Base-by-base conservation (phyloP, 2,888 invertebrate genomes). In the Heliconius erato region DNA sequence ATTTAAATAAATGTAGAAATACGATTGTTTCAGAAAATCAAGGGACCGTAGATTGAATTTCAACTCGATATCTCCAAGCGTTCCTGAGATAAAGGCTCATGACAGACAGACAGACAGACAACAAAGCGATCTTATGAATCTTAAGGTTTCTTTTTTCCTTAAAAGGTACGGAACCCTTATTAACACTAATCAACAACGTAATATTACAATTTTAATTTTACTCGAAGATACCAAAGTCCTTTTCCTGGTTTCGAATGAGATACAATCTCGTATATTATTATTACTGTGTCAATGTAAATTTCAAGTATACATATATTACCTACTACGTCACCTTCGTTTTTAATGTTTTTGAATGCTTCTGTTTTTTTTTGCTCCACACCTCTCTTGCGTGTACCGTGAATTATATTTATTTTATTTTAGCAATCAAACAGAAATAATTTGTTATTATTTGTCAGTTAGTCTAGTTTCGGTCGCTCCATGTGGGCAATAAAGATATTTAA, bases 191-290 rank as follows among this genome's bases (percentile, higher is more conserved):
- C 19, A 40, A 40, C 40, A 69, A 26, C n/a, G 16, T 14, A 49
- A 26, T 44, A 72, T 72, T 26, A 71, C n/a, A 44, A 72, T 26
- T 44, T 49, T 72, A 44, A 72, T 72, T 14, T 26, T 16, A 72
- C 28, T 49, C 44, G 19, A 72, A 49, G 7, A 72, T 44, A 71
- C 3, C 71, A 71, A 71, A 71, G 71, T 72, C 28, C 72, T 44
- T 72, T 72, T 72, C 72, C 72, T 72, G 72, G 72, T 72, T 26
- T 26, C 9, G 72, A 16, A 49, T 14, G 4, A 44, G 16, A 72
- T 72, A 72, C 26, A 72, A 72, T 26, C 44, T 72, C 16, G 44
- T 72, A 28, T 72, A 72, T 49, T n/a, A n/a, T 71, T 35, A 71
- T 72, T 49, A 49, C 72, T 72, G 0, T 72, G 72, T 72, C 9